Evolutionary conservation across 2,888 invertebrate genomes (phyloP).

Genomic region (Frankliniella fusca): DNA sequence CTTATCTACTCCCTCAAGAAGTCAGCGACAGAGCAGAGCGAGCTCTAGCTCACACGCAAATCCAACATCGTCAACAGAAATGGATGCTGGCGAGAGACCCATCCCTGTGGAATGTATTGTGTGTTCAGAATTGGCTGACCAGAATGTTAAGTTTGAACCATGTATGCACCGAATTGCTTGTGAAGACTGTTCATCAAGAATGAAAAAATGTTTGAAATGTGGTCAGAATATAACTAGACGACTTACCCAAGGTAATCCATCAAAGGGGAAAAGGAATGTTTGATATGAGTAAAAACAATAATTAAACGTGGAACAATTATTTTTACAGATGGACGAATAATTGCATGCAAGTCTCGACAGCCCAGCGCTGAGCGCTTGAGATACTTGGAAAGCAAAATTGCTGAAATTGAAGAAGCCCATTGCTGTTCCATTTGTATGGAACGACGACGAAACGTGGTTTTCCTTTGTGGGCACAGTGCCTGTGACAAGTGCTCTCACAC

Average conservation of each 20-base stretch:
- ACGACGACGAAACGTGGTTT: slow-evolving; percentile 71
- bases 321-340: slow-evolving; percentile 45
- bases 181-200: slow-evolving; percentile 67
- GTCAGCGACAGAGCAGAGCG: neutral
- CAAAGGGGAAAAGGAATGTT: neutral
- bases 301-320: neutral
- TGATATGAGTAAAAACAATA: neutral
- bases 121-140: slow-evolving; percentile 63
- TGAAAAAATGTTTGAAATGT: slow-evolving; percentile 73
- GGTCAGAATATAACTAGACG: slow-evolving; percentile 57
- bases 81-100: slow-evolving; percentile 31
- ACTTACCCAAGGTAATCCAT: slow-evolving; percentile 49
- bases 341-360: slow-evolving; percentile 50
- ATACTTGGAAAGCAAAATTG: slow-evolving; percentile 71
- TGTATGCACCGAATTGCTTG: slow-evolving; percentile 72
- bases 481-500: slow-evolving; percentile 78
- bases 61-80: neutral
- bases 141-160: slow-evolving; percentile 64
- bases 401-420: slow-evolving; percentile 81
- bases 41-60: neutral
- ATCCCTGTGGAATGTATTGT: slow-evolving; percentile 62
- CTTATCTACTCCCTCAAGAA: neutral
- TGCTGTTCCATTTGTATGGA: slow-evolving; percentile 88
- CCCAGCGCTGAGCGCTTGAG: slow-evolving; percentile 63
- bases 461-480: slow-evolving; percentile 83